Base-by-base conservation (phyloP, 35 echinoderm and acorn worm genomes). In the Lytechinus pictus region DNA sequence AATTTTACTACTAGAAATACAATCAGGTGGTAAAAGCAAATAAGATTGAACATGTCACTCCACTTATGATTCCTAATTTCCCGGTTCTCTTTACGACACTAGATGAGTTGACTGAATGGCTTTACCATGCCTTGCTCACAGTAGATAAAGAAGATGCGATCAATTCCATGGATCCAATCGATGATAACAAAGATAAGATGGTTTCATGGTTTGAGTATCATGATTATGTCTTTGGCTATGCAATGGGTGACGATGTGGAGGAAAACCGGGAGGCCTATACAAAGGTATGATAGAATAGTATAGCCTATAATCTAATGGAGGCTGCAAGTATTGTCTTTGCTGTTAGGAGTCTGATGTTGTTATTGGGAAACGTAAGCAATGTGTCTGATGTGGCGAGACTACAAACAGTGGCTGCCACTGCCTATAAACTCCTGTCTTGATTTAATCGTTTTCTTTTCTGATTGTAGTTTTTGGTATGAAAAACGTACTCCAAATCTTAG, bases 201-300 rank as follows among this genome's bases (percentile, higher is more conserved):
- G 90, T 96, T 27, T 91, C 96, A 8, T 96, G 96, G 96, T 86
- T 90, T 86, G 96, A 96, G 88, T 96, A 96, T 87, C 86, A 95
- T 53, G 27, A 53, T 21, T 57, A 95, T 28, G 87, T 96, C 66
- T 96, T 87, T 94, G 96, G 96, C 6, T 94, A 91, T 86, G 52
- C 89, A 55, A 94, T 94, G 12, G 96, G 52, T 53, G 72, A 95
- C 24, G 51, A 95, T 19, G 24, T 51, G 44, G 61, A 86, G 12
- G 94, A 95, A 19, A 52, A 79, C 61, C 12, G 88, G 57, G 52
- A 19, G 27, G 94, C 87, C 24, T 88, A 95, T 57, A 52, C 28
- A 95, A 95, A 95, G 94, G 94, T 95, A 6, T 61, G 56, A 9
- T 44, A 2, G 33, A 44, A 44, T 44, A 44, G 33, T 44, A 44